A percentile compares a stretch with the other conserved stretches of the same genome.
phyloP scores from a whole-genome alignment of 2,113 vertebrate species.

The Pollachius pollachius region DNA sequence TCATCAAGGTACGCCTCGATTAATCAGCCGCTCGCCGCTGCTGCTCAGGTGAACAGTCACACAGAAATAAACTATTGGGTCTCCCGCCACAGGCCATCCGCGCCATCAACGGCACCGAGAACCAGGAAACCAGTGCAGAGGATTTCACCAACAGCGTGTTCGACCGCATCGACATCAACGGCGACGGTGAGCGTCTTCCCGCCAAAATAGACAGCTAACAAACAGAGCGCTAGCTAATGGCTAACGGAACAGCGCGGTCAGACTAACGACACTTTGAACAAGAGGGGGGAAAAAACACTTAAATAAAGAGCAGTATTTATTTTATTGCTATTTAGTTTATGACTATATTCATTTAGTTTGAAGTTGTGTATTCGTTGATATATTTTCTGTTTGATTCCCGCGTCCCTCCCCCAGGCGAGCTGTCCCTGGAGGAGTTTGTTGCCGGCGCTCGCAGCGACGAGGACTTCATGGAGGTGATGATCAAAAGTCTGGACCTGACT shows the following conservation, averaged over 20 bases:
- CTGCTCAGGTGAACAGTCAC: neutral
- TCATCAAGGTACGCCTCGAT: conserved; percentile 78
- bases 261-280: too few relatives aligned
- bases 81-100: conserved; percentile 78
- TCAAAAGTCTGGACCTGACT: conserved; percentile 84
- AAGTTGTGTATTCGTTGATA: too few relatives aligned
- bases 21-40: neutral
- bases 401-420: conserved; percentile 73
- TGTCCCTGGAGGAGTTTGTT: conserved; percentile 88
- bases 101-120: conserved; percentile 82
- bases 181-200: conserved; percentile 77
- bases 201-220: neutral
- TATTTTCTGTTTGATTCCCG: neutral
- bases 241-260: neutral
- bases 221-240: neutral
- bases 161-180: conserved; percentile 85
- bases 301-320: neutral
- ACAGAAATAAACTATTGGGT: neutral
- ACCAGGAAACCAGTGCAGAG: conserved; percentile 75
- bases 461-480: conserved; percentile 90
- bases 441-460: conserved; percentile 82
- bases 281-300: neutral
- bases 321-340: too few relatives aligned
- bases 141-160: conserved; percentile 91
- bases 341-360: neutral